These are phyloP conservation scores for Callosobruchus maculatus DNA, from an alignment of 2,888 invertebrate species.

Conservation along the genomic window DNA sequence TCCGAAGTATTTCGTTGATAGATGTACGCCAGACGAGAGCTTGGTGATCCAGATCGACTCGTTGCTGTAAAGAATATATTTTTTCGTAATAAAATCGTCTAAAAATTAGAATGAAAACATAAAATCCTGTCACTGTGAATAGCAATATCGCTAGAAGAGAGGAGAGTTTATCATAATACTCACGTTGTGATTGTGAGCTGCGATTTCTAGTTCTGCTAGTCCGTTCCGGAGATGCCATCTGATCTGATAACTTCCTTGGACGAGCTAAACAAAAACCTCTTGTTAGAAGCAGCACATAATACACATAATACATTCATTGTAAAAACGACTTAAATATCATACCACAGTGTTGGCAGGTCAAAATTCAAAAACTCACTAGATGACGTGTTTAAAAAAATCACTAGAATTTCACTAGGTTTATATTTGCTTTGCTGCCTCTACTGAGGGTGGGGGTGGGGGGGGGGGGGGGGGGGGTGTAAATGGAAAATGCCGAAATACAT, in stretches of 20 bases:
- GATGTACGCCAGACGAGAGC: constrained; percentile 75
- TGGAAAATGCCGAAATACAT: too few species aligned
- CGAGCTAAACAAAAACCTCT: constrained; percentile 53
- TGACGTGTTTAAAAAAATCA: too few species aligned
- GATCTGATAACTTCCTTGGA: constrained; percentile 59
- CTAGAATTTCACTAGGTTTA: too few species aligned
- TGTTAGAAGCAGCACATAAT: background rate
- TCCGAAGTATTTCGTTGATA: constrained; percentile 54
- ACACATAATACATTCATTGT: background rate
- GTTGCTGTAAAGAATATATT: constrained; percentile 61
- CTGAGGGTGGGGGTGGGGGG: too few species aligned
- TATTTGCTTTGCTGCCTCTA: too few species aligned
- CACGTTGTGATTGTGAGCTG: constrained; percentile 89
- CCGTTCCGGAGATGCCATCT: constrained; percentile 62
- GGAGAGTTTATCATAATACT: constrained; percentile 46
- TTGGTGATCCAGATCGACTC: constrained; percentile 90
- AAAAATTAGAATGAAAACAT: too few species aligned
- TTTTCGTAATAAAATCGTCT: background rate
- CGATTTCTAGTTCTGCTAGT: constrained; percentile 58
- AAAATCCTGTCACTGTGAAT: too few species aligned
- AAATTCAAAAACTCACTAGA: too few species aligned
- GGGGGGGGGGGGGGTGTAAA: too few species aligned
- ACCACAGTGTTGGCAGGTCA: background rate
- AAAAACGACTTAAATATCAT: background rate
- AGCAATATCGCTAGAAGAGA: too few species aligned